These are phyloP conservation scores for Cloeon dipterum DNA, from an alignment of 2,888 invertebrate species.

Conservation along the genomic window DNA sequence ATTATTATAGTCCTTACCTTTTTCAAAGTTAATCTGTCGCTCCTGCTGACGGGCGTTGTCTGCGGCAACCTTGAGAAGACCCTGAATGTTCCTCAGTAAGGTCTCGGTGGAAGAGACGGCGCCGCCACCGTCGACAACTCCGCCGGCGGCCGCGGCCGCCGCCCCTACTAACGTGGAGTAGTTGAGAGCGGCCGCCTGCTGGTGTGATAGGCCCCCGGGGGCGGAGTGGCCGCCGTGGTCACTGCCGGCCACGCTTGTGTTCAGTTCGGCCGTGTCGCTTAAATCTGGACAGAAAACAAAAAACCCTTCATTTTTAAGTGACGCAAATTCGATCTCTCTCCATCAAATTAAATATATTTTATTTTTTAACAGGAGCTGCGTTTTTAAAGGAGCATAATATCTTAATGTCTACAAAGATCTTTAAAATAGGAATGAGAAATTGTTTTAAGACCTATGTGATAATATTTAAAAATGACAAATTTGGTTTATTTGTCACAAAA, in stretches of 20 bases:
- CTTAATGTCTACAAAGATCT: no score
- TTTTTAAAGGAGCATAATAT: no score
- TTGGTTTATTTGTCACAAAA: no score
- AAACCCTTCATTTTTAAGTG: no score
- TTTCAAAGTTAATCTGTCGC: slow-evolving; percentile 86
- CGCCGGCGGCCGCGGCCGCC: slow-evolving; percentile 29
- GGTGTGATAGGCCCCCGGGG: slow-evolving; percentile 20
- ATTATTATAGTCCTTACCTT: no score
- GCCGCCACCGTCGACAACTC: slow-evolving; percentile 28
- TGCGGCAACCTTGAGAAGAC: slow-evolving; percentile 87
- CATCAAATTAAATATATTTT: no score
- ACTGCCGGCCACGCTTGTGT: slow-evolving; percentile 35
- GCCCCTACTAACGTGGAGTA: slow-evolving; percentile 29
- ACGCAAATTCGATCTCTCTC: no score
- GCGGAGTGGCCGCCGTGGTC: slow-evolving; percentile 16
- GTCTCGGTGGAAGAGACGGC: slow-evolving; percentile 71
- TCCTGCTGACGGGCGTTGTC: slow-evolving; percentile 93
- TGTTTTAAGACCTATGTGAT: no score
- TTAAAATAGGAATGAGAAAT: no score
- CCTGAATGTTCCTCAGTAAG: slow-evolving; percentile 83
- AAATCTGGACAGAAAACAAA: slow-evolving; percentile 37
- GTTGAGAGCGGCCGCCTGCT: slow-evolving; percentile 38
- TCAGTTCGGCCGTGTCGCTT: slow-evolving; percentile 41
- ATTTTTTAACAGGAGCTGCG: no score
- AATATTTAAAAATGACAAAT: no score